Percentiles rank a stretch among this genome's conserved stretches.
These are phyloP conservation scores for Amblyopsis hoosieri DNA, from an alignment of 2,797 vertebrate genomes.

Conservation along the genomic window DNA sequence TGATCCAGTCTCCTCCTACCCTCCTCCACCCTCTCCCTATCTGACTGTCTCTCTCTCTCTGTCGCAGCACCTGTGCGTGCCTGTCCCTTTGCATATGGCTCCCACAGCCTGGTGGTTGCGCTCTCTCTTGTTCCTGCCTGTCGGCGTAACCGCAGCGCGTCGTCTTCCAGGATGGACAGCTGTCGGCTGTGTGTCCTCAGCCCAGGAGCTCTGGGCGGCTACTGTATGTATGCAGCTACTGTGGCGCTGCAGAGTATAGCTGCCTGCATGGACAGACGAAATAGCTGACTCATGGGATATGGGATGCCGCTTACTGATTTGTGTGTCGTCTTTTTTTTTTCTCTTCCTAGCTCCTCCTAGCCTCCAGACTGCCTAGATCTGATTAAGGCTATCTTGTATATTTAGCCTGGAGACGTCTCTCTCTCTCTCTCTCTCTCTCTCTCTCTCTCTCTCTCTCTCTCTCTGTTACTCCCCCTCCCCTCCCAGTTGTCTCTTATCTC, in stretches of 20 bases:
- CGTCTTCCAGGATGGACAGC: neutral
- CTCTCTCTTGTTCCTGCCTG: constrained; percentile 43
- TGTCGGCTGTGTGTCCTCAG: constrained; percentile 11
- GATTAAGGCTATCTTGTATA: constrained; percentile 58
- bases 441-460: constrained; percentile 2
- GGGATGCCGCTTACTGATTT: constrained; percentile 18
- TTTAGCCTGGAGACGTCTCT: constrained; percentile 37
- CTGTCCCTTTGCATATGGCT: constrained; percentile 45
- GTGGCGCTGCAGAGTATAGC: neutral
- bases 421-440: constrained; percentile 20
- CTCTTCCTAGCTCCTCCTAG: constrained; percentile 38
- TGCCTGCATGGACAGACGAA: constrained; percentile 10
- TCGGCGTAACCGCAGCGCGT: constrained; percentile 21
- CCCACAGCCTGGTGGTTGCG: constrained; percentile 32
- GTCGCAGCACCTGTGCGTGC: constrained; percentile 72
- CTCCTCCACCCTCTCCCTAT: constrained; percentile 24
- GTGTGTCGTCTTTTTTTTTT: constrained; percentile 20
- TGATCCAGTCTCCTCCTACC: constrained; percentile 75
- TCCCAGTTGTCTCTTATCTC: neutral
- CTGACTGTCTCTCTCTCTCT: constrained; percentile 25
- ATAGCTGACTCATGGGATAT: constrained; percentile 40
- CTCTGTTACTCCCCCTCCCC: neutral
- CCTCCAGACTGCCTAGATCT: constrained; percentile 42
- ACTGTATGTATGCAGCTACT: neutral
- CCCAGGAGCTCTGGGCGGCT: neutral